Conservation (phyloP, 1,140 invertebrate species). For the Acromyrmex charruanus region DNA sequence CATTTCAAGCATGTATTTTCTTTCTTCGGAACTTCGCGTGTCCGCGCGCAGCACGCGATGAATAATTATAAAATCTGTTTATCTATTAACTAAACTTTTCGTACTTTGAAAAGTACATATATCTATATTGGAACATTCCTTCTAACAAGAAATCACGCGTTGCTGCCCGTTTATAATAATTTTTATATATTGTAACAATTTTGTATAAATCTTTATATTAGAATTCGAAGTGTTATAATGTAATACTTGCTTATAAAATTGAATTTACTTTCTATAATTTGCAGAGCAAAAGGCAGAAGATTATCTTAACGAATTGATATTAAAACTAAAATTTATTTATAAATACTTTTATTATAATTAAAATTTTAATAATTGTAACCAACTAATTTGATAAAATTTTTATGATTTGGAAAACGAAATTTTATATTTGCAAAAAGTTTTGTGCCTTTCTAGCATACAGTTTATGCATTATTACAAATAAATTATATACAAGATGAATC, state of each 20-base stretch:
- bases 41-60: background rate
- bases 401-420: background rate
- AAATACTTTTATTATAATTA: background rate
- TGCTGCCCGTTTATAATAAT: background rate
- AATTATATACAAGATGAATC: background rate
- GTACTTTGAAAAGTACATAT: background rate
- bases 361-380: background rate
- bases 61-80: background rate
- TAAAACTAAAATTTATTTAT: background rate
- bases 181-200: background rate
- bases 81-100: constrained; percentile 3
- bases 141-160: background rate
- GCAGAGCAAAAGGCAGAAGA: background rate
- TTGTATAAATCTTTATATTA: background rate
- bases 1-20: background rate
- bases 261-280: background rate
- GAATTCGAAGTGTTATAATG: background rate
- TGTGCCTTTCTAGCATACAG: background rate
- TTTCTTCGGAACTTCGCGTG: background rate
- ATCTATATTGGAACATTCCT: background rate
- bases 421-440: background rate
- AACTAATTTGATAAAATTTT: background rate
- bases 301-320: background rate
- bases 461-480: background rate
- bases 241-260: constrained; percentile 10